Evolutionary conservation across 2,797 vertebrate genomes (phyloP).

Genomic region (Leptodactylus fallax): DNA sequence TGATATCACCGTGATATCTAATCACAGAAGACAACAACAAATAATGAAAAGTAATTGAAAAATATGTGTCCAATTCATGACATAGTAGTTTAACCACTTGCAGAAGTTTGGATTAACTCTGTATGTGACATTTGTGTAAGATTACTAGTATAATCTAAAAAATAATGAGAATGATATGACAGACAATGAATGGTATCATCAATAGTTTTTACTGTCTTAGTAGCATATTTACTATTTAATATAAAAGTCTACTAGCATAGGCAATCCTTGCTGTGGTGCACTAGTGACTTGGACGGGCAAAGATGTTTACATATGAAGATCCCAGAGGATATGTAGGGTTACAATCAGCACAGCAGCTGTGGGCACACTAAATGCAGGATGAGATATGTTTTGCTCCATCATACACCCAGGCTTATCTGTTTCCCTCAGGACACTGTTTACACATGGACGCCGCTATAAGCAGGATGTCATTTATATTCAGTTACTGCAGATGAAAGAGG

Average conservation of each 20-base stretch:
- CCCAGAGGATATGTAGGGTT: constrained; percentile 12
- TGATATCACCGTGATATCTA: no score
- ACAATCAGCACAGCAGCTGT: constrained; percentile 15
- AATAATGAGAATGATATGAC: background rate
- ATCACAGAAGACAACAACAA: no score
- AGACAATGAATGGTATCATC: background rate
- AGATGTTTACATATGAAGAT: constrained; percentile 38
- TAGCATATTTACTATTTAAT: background rate
- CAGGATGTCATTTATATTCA: constrained; percentile 49
- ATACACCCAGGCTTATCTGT: constrained; percentile 55
- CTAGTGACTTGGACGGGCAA: background rate
- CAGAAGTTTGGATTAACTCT: background rate
- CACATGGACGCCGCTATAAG: constrained; percentile 28
- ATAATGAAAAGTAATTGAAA: no score
- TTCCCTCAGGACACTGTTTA: constrained; percentile 49
- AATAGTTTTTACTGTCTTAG: no score
- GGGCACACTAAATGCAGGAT: constrained; percentile 53
- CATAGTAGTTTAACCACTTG: no score
- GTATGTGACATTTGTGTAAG: background rate
- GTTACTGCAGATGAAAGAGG: constrained; percentile 4
- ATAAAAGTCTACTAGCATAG: no score
- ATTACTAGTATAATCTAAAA: background rate
- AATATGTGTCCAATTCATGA: no score
- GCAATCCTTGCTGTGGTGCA: background rate
- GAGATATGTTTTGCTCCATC: constrained; percentile 60